Evolutionary conservation across 2,888 invertebrate species (phyloP).

Genomic region (Campoletis raptor): DNA sequence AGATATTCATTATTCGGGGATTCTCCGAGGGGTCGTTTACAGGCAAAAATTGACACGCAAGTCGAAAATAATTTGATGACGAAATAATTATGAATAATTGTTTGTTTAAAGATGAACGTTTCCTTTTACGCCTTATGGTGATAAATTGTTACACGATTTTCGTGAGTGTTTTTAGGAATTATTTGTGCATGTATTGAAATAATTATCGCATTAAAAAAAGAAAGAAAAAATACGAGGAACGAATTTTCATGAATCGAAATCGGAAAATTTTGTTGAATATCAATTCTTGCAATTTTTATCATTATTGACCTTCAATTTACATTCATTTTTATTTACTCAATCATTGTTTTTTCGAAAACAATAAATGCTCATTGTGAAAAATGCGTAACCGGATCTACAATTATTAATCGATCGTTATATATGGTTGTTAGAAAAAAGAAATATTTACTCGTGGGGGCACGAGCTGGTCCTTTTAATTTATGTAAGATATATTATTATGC

Average conservation of each 20-base stretch:
- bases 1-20: constrained; percentile 70
- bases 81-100: background rate
- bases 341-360: background rate
- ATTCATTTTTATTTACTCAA: background rate
- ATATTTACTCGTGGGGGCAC: constrained; percentile 65
- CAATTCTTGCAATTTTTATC: background rate
- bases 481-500: constrained; percentile 70
- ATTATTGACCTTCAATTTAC: constrained; percentile 2
- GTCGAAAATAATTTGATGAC: background rate
- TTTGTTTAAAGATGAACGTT: background rate
- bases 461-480: constrained; percentile 73
- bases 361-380: background rate
- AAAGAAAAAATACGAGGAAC: background rate
- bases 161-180: too few species aligned
- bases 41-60: background rate
- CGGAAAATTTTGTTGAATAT: background rate
- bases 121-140: background rate
- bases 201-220: background rate
- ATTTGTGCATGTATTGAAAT: background rate
- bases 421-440: constrained; percentile 28
- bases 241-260: background rate
- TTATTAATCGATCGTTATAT: constrained; percentile 29
- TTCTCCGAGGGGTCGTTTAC: constrained; percentile 50
- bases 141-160: background rate
- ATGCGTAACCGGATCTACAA: background rate